Evolutionary conservation across 2,797 vertebrate species (phyloP), one percentile per base, ranked within the genome.

Genomic region (Stomatorhinus walkeri): DNA sequence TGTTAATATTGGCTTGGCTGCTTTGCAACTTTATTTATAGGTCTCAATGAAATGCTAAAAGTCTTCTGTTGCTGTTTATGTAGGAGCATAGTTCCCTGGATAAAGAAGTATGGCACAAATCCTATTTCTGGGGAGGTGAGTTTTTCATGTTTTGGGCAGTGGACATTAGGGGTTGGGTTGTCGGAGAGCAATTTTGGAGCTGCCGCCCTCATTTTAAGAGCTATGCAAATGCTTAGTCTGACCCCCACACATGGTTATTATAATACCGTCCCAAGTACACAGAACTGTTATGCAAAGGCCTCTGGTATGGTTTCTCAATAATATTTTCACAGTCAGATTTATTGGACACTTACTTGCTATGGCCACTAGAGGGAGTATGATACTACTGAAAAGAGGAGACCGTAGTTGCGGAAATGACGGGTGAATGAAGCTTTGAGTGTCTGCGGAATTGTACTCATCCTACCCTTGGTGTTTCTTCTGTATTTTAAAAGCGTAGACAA

Each of bases 21-120:
- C 76, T 22, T 19, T 16, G 10, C 36, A 48, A 49, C n/a, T 84
- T 84, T 48, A 12, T 24, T 49, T 40, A 4, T 48, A 10, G 48
- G 10, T 36, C 28, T 51, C 51, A 19, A 7, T 64, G 54, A 22
- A 48, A 76, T 51, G 8, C 16, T 88, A 40, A 61, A 86, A 19
- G 85, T 12, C 54, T 28, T 7, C n/a, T 36, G 56, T 90, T 19
- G 28, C 64, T 72, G 89, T 12, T 87, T 79, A 89, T 92, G 84
- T 89, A 99, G 98, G 95, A 99, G 96, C 93, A 99, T 99, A 24
- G 93, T 99, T 88, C 98, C 98, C 0, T 99, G 98, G 98, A 97
- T 99, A 92, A 99, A 99, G 95, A 99, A 96, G 91, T 99, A 95
- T 0, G 97, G 98, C 4, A 99, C 97, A 3, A 97, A 98, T 89